These are phyloP conservation scores for Rhabdomys dilectus DNA, from an alignment of 2,113 vertebrate genomes.

Conservation along the genomic window DNA sequence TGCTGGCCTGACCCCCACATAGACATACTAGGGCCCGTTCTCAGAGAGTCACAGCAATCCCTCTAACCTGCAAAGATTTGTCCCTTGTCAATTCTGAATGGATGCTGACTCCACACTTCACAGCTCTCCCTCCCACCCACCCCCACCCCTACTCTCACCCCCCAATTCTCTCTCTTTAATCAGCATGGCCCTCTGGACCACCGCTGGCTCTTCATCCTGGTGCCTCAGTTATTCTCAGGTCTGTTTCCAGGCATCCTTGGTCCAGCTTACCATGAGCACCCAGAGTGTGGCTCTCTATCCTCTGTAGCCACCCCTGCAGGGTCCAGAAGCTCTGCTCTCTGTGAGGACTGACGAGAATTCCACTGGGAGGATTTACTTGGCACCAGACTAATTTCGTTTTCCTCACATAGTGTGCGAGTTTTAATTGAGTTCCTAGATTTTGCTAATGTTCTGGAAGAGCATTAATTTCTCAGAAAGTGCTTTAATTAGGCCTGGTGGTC, in stretches of 20 bases:
- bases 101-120: not conserved
- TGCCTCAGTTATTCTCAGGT: not conserved
- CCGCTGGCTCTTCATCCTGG: not conserved
- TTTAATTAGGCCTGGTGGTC: conserved; percentile 54
- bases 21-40: no score
- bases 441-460: conserved; percentile 36
- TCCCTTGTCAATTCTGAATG: not conserved
- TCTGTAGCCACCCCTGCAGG: accelerated
- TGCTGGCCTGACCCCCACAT: not conserved
- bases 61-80: not conserved
- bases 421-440: conserved; percentile 54
- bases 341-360: not conserved
- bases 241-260: not conserved
- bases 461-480: not conserved
- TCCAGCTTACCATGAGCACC: not conserved
- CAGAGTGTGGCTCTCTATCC: not conserved
- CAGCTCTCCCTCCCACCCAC: not conserved
- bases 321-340: not conserved
- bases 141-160: no score
- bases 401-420: not conserved
- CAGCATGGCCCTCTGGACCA: not conserved
- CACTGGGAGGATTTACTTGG: not conserved
- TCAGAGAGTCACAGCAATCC: not conserved
- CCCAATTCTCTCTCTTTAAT: not conserved
- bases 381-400: conserved; percentile 59